These are phyloP conservation scores for Catharus ustulatus DNA, from an alignment of 2,797 vertebrate species.

Conservation along the genomic window DNA sequence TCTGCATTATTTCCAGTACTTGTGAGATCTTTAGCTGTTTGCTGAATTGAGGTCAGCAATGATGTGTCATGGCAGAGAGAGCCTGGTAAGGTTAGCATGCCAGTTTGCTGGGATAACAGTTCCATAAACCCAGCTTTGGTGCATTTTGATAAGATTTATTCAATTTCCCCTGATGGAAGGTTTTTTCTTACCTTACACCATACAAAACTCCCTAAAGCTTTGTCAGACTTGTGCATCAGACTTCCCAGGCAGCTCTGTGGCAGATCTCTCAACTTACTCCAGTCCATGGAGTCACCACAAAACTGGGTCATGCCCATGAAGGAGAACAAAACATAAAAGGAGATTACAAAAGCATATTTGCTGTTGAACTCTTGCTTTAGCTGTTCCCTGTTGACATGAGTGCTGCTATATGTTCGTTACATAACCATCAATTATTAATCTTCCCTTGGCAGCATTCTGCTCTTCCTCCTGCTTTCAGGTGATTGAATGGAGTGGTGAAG, in stretches of 20 bases:
- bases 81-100: background rate
- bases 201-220: background rate
- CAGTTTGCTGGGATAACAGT: background rate
- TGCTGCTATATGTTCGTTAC: constrained; percentile 27
- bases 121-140: background rate
- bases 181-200: background rate
- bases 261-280: background rate
- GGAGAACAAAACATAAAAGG: background rate
- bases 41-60: background rate
- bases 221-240: background rate
- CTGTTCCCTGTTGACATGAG: constrained; percentile 47
- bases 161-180: background rate
- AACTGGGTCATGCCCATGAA: background rate
- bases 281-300: background rate
- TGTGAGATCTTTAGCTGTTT: background rate
- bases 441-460: constrained; percentile 40
- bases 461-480: background rate
- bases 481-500: constrained; percentile 37
- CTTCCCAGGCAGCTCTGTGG: background rate
- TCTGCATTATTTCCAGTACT: background rate
- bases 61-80: background rate
- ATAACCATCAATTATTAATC: constrained; percentile 70
- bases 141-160: background rate
- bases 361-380: constrained; percentile 39
- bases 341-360: background rate